These are phyloP conservation scores for Pelagia noctiluca DNA, from an alignment of 30 jellyfish, hydroid and myxozoan genomes.

Conservation along the genomic window DNA sequence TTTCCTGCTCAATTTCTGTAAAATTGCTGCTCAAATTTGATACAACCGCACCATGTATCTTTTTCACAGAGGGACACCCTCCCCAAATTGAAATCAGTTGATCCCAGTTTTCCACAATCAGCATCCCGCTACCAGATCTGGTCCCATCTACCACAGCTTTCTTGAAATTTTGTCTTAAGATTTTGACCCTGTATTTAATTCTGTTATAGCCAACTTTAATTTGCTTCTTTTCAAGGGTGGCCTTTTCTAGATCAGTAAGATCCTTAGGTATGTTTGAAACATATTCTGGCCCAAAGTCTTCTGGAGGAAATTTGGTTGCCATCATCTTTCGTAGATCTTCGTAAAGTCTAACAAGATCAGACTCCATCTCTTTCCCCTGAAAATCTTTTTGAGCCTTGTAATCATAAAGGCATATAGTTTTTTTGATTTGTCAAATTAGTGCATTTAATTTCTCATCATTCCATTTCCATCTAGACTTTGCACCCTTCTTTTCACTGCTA, in stretches of 20 bases:
- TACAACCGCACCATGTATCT: slow-evolving; percentile 26
- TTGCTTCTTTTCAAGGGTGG: slow-evolving; percentile 4
- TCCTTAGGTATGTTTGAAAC: slow-evolving; percentile 28
- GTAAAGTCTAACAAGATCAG: slow-evolving; percentile 56
- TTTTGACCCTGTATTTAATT: slow-evolving; percentile 13
- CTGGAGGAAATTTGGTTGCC: slow-evolving; percentile 56
- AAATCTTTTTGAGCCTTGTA: slow-evolving; percentile 32
- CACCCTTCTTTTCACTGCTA: too few relatives aligned
- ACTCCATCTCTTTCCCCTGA: slow-evolving; percentile 60
- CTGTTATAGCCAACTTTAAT: slow-evolving; percentile 62
- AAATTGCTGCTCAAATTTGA: neutral
- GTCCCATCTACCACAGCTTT: slow-evolving; percentile 66
- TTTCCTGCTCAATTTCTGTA: slow-evolving; percentile 10
- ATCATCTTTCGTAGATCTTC: slow-evolving; percentile 40
- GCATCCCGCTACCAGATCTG: slow-evolving; percentile 51
- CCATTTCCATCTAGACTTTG: slow-evolving; percentile 68
- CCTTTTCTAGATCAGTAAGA: slow-evolving; percentile 21
- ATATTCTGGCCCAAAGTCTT: slow-evolving; percentile 52
- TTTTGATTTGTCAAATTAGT: too few relatives aligned
- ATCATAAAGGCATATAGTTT: slow-evolving; percentile 35
- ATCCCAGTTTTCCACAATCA: slow-evolving; percentile 45
- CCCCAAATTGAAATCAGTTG: slow-evolving; percentile 44
- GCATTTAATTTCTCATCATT: slow-evolving; percentile 23
- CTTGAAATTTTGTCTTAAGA: slow-evolving; percentile 24
- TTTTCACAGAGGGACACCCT: slow-evolving; percentile 49